phyloP scores from a whole-genome alignment of 1,140 invertebrate species.

The Diabrotica virgifera region DNA sequence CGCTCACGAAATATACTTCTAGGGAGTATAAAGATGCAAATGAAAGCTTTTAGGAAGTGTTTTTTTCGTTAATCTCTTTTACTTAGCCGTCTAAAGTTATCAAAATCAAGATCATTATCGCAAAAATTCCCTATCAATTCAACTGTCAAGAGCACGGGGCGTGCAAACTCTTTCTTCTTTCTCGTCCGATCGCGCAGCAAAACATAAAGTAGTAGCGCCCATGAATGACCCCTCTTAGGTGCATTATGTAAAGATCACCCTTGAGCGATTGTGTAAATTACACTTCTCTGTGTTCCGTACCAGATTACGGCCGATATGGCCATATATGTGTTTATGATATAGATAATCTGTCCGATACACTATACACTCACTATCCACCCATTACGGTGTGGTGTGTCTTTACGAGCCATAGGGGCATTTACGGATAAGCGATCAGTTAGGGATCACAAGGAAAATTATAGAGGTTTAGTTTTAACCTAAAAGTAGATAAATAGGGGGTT shows the following conservation, averaged over 20 bases:
- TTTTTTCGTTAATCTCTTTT: too few relatives aligned
- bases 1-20: too few relatives aligned
- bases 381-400: not conserved
- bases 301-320: not conserved
- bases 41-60: too few relatives aligned
- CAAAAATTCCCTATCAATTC: not conserved
- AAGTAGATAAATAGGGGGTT: not conserved
- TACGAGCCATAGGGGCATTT: slow-evolving; percentile 1
- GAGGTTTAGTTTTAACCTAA: not conserved
- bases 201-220: not conserved
- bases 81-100: too few relatives aligned
- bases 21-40: too few relatives aligned
- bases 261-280: not conserved
- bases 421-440: not conserved
- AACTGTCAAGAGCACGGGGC: not conserved
- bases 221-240: not conserved
- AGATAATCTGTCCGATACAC: slow-evolving; percentile 1
- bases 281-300: not conserved
- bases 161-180: not conserved
- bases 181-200: not conserved
- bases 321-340: slow-evolving; percentile 3
- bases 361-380: not conserved
- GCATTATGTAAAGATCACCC: slow-evolving; percentile 2
- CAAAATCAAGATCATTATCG: too few relatives aligned
- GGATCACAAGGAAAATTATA: not conserved